phyloP scores from a whole-genome alignment of 1,140 invertebrate genomes.

The Drosophila arawakana region DNA sequence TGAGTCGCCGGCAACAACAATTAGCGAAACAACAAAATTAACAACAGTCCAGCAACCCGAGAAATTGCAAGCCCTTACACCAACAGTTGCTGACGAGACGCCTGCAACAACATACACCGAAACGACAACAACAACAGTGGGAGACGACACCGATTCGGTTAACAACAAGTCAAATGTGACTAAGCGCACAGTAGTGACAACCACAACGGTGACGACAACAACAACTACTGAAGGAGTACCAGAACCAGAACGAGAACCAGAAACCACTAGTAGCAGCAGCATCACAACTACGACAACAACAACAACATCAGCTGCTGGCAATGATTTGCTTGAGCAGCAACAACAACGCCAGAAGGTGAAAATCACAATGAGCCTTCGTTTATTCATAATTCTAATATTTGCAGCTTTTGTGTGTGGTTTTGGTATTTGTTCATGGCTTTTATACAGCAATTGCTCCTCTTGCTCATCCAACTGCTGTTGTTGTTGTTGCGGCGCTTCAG shows the following conservation, averaged over 20 bases:
- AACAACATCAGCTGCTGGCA: slow-evolving; percentile 61
- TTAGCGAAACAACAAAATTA: slow-evolving; percentile 40
- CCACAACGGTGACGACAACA: slow-evolving; percentile 62
- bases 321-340: slow-evolving; percentile 51
- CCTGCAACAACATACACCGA: slow-evolving; percentile 32
- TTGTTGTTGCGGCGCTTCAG: slow-evolving; percentile 59
- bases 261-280: slow-evolving; percentile 59
- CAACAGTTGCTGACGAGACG: slow-evolving; percentile 22
- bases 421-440: slow-evolving; percentile 84
- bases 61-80: slow-evolving; percentile 3
- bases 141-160: slow-evolving; percentile 16
- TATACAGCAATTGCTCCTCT: slow-evolving; percentile 61
- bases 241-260: slow-evolving; percentile 5
- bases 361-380: slow-evolving; percentile 83
- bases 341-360: slow-evolving; percentile 83
- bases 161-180: slow-evolving; percentile 29
- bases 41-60: slow-evolving; percentile 15
- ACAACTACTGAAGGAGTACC: slow-evolving; percentile 53
- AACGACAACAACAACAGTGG: slow-evolving; percentile 22
- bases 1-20: slow-evolving; percentile 34
- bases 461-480: slow-evolving; percentile 28
- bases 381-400: slow-evolving; percentile 82
- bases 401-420: slow-evolving; percentile 84
- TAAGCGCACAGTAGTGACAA: slow-evolving; percentile 50
- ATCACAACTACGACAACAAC: slow-evolving; percentile 59